Base-by-base conservation (phyloP, 2,888 invertebrate genomes). In the Myopa testacea region DNA sequence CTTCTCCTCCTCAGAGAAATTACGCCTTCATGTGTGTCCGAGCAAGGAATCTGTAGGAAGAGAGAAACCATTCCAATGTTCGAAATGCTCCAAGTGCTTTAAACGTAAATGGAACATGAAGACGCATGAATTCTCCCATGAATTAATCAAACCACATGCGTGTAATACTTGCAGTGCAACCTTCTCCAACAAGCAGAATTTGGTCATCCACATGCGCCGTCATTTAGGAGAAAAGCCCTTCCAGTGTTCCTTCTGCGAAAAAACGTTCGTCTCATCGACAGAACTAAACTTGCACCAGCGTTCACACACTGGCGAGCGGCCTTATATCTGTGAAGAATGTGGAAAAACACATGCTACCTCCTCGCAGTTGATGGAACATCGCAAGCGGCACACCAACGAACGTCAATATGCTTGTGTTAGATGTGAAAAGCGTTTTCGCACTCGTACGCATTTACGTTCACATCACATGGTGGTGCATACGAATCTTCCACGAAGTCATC, bases 201-300 rank as follows among this genome's bases (percentile, higher is more conserved):
- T 82, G 1, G 75, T 78, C 8, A 79, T 81, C 1, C 82, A 82
- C 50, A 50, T 80, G 3, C 80, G 81, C 4, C 78, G 81, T 10
- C 82, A 82, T 65, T 78, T 78, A 0, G 80, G 80, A 3, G 81
- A 80, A n/a, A 81, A 81, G 55, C 79, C 80, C 4, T 81, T 81
- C 7, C 72, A 80, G 55, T 83, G 82, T 75, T 55, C 76, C 5
- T 74, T 73, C 38, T 83, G 82, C 38, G 76, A 80, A 1, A 78
- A 78, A 5, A 45, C 37, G 7, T 83, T 83, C 34, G 80, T 80
- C n/a, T 79, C 79, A 7, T 80, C 80, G 1, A 80, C 80, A 0
- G 81, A 82, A 37, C 76, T 62, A 16, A 80, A 78, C 0, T 78
- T 78, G 1, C 82, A 82, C 52, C 76, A 69, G 58, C 78, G 81